A percentile compares a stretch with the other conserved stretches of the same genome.
Conservation (phyloP, 2,113 vertebrate species). For the Morone saxatilis region DNA sequence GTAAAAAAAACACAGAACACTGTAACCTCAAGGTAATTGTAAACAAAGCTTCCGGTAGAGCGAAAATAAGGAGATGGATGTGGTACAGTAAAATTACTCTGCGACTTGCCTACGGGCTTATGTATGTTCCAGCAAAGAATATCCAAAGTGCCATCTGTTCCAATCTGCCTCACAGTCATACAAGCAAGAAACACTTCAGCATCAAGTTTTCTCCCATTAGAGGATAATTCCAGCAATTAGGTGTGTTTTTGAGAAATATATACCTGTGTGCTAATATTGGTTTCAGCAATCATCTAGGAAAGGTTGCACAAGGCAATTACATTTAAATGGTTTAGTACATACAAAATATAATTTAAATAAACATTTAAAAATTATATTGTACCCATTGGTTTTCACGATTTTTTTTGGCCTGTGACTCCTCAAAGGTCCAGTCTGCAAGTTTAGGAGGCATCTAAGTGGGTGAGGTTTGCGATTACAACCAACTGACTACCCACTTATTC, state of each 20-base stretch:
- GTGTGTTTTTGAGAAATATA: slow-evolving; percentile 13
- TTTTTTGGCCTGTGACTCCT: too few relatives aligned
- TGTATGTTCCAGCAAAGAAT: slow-evolving; percentile 21
- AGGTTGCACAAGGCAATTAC: too few relatives aligned
- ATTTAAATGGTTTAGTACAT: not conserved
- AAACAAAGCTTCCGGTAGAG: slow-evolving; percentile 32
- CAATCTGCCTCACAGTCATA: slow-evolving; percentile 35
- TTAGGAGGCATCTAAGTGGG: too few relatives aligned
- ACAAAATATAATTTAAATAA: not conserved
- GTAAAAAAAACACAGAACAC: slow-evolving; percentile 13
- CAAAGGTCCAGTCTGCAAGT: too few relatives aligned
- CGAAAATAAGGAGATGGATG: not conserved
- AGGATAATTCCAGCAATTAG: slow-evolving; percentile 5
- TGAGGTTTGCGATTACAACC: too few relatives aligned
- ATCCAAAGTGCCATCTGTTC: slow-evolving; percentile 33
- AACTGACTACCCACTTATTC: too few relatives aligned
- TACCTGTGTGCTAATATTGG: slow-evolving; percentile 8
- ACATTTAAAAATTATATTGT: not conserved
- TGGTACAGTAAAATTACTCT: slow-evolving; percentile 35
- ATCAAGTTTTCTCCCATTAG: slow-evolving; percentile 32
- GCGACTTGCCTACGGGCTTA: not conserved
- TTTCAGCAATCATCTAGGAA: slow-evolving; percentile 7
- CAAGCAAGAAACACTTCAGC: slow-evolving; percentile 17
- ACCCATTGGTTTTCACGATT: too few relatives aligned
- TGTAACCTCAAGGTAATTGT: slow-evolving; percentile 18